Percentiles rank a stretch among this genome's conserved stretches.
phyloP scores from a whole-genome alignment of 2,113 vertebrate genomes.

The Oxyruncus cristatus region DNA sequence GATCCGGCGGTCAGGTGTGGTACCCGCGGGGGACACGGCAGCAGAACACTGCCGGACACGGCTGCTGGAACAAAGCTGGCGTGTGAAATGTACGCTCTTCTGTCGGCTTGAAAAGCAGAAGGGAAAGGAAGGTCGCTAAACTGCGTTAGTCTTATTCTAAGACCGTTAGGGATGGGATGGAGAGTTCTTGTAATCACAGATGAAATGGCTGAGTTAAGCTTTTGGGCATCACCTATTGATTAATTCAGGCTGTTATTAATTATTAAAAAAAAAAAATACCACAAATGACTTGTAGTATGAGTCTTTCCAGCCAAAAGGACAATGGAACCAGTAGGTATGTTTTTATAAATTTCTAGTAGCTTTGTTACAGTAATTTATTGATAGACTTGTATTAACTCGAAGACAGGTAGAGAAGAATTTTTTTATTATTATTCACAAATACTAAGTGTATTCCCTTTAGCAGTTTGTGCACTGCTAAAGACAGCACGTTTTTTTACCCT shows the following conservation, averaged over 20 bases:
- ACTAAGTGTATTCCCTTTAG: neutral
- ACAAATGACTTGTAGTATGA: neutral
- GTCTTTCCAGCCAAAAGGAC: neutral
- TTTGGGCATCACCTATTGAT: neutral
- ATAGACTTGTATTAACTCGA: neutral
- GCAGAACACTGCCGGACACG: too few relatives aligned
- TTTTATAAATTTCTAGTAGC: neutral
- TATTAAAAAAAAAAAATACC: neutral
- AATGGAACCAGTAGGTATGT: neutral
- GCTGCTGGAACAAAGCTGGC: too few relatives aligned
- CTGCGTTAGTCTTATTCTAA: rapidly evolving
- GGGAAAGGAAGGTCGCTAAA: neutral
- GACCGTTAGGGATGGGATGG: rapidly evolving
- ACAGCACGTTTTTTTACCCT: neutral
- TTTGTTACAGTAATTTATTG: neutral
- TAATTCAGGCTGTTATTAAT: neutral
- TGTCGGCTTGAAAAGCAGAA: neutral
- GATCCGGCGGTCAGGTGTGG: rapidly evolving
- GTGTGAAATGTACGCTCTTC: too few relatives aligned
- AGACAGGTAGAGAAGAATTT: neutral
- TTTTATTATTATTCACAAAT: neutral
- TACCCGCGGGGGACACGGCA: rapidly evolving
- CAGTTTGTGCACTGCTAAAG: neutral
- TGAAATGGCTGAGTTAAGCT: neutral
- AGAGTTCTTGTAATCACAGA: neutral